These are phyloP conservation scores for Zeus faber DNA, from an alignment of 2,113 vertebrate genomes.

Conservation along the genomic window DNA sequence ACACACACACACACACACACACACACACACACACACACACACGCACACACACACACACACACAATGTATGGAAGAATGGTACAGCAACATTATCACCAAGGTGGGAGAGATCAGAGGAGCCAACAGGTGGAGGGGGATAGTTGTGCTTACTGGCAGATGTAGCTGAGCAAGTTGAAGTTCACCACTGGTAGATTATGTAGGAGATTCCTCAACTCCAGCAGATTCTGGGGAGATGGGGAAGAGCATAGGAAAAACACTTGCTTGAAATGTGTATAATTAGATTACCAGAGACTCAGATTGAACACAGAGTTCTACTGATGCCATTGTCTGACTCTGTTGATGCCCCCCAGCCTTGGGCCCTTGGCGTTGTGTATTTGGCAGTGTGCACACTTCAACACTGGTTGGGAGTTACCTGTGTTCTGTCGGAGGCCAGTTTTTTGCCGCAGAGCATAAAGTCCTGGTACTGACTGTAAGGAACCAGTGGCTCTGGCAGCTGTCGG, in stretches of 20 bases:
- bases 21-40: not conserved
- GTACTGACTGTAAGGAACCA: slow-evolving; percentile 73
- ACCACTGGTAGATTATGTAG: slow-evolving; percentile 72
- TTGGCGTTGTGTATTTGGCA: not conserved
- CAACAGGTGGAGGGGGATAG: not conserved
- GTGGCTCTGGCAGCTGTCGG: slow-evolving; percentile 76
- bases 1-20: slow-evolving; percentile 1
- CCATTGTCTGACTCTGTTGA: too few species aligned
- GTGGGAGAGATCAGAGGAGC: not conserved
- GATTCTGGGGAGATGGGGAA: slow-evolving; percentile 46
- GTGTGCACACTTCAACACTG: too few species aligned
- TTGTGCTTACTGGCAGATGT: slow-evolving; percentile 74
- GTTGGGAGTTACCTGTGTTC: slow-evolving; percentile 49
- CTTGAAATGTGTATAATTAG: too few species aligned
- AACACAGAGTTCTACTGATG: too few species aligned
- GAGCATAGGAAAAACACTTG: not conserved
- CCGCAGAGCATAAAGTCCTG: slow-evolving; percentile 73
- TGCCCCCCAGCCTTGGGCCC: not conserved
- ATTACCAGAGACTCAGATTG: too few species aligned
- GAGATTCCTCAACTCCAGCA: slow-evolving; percentile 64
- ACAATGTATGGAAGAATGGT: not conserved
- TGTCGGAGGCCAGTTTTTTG: slow-evolving; percentile 55
- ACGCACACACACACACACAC: not conserved
- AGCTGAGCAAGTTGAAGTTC: slow-evolving; percentile 77
- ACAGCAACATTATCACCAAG: not conserved